A percentile compares a stretch with the other conserved stretches of the same genome.
Conservation (phyloP, 2,797 vertebrate genomes). For the Chaetophractus vellerosus region DNA sequence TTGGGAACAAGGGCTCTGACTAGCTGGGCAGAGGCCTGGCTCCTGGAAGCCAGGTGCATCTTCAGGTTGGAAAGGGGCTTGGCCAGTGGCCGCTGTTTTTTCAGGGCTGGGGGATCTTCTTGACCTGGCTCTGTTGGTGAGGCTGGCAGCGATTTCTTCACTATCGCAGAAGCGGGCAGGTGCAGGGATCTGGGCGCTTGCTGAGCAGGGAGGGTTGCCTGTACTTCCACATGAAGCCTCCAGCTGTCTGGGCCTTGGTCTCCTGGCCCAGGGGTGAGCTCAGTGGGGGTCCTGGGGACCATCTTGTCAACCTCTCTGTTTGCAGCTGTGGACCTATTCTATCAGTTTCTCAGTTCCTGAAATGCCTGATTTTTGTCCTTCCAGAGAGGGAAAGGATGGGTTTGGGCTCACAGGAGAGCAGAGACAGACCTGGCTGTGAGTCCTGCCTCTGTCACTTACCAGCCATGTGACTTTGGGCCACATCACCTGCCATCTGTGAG, state of each 20-base stretch:
- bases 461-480: too few species aligned
- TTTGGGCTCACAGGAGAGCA: background rate
- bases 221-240: background rate
- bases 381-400: background rate
- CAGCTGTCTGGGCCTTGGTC: background rate
- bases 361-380: background rate
- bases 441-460: background rate
- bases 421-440: background rate
- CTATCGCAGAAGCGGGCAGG: too few species aligned
- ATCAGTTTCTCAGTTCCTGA: background rate
- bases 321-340: background rate
- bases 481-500: background rate
- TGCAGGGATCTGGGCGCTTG: fast-evolving
- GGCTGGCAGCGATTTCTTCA: too few species aligned
- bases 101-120: background rate
- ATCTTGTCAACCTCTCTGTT: background rate
- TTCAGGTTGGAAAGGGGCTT: background rate
- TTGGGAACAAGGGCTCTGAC: fast-evolving
- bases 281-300: fast-evolving
- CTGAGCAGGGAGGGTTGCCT: fast-evolving
- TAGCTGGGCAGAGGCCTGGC: background rate
- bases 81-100: background rate
- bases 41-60: too few species aligned
- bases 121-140: too few species aligned
- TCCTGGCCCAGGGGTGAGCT: background rate